Conservation (phyloP, 1,140 invertebrate genomes). For the Lucilia sericata region DNA sequence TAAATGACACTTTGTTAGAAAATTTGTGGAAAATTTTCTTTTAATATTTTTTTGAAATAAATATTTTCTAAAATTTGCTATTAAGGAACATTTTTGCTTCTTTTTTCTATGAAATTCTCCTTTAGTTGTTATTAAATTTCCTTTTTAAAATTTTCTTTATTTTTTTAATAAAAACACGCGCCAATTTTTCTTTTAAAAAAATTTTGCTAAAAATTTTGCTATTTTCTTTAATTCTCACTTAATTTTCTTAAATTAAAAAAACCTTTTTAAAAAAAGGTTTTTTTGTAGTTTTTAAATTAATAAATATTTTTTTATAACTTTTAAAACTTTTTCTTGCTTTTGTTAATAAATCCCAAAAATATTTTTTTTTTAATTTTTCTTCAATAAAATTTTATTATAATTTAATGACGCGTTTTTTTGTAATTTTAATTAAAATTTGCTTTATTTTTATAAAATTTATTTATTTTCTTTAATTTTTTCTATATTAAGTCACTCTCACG, state of each 20-base stretch:
- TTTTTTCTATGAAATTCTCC: background rate
- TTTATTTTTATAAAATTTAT: slow-evolving; percentile 51
- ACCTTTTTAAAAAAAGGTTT: slow-evolving; percentile 2
- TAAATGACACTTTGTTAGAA: slow-evolving; percentile 32
- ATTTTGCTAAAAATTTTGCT: background rate
- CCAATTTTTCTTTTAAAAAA: background rate
- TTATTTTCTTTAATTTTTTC: slow-evolving; percentile 44
- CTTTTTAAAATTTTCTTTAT: background rate
- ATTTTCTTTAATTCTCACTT: background rate
- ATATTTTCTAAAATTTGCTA: slow-evolving; percentile 59
- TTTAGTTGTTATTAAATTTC: slow-evolving; percentile 35
- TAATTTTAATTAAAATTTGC: slow-evolving; percentile 11
- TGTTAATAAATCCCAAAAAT: background rate
- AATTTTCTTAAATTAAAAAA: slow-evolving; percentile 28
- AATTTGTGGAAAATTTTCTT: slow-evolving; percentile 11
- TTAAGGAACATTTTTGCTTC: slow-evolving; percentile 62
- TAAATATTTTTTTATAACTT: background rate
- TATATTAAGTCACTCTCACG: slow-evolving; percentile 43
- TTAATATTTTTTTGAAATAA: slow-evolving; percentile 5
- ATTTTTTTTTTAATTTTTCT: slow-evolving; percentile 45
- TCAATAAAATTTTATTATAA: slow-evolving; percentile 42
- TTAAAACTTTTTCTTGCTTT: slow-evolving; percentile 30
- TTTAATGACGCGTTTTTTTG: slow-evolving; percentile 51
- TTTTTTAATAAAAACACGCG: background rate
- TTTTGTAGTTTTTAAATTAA: background rate